Conservation (phyloP, 2,888 invertebrate species). For the Sinhomidia bicolor region DNA sequence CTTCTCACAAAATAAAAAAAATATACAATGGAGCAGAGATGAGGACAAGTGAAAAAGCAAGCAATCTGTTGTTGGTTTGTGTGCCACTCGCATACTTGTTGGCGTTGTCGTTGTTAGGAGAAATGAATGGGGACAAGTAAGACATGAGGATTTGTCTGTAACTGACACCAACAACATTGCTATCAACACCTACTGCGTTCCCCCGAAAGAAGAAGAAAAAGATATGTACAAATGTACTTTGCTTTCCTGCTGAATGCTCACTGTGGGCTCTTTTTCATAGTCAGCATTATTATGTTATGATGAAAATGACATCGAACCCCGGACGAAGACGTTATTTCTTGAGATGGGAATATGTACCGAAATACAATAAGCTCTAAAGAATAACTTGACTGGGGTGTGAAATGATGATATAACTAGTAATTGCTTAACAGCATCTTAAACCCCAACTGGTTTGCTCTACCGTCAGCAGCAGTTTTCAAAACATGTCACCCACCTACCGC, state of each 20-base stretch:
- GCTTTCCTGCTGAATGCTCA: too few species aligned
- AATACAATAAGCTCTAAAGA: not conserved
- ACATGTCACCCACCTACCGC: not conserved
- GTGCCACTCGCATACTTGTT: constrained; percentile 2
- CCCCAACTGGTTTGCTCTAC: not conserved
- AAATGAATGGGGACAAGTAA: constrained; percentile 34
- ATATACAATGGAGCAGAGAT: not conserved
- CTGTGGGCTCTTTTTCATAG: too few species aligned
- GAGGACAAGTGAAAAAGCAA: not conserved
- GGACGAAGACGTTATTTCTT: not conserved
- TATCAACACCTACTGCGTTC: not conserved
- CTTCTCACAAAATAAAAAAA: not conserved
- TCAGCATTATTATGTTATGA: not conserved
- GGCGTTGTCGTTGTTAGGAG: not conserved
- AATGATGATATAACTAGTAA: not conserved
- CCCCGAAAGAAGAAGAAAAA: too few species aligned
- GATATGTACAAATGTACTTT: too few species aligned
- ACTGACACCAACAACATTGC: constrained; percentile 11
- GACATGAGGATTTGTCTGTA: constrained; percentile 10
- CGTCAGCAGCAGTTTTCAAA: not conserved
- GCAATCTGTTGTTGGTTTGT: constrained; percentile 27
- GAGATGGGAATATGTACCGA: not conserved
- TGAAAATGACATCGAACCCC: not conserved
- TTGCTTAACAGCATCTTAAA: not conserved
- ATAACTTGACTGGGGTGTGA: not conserved